Base-by-base conservation (phyloP, 2,113 vertebrate species). In the Ciconia stormi region DNA sequence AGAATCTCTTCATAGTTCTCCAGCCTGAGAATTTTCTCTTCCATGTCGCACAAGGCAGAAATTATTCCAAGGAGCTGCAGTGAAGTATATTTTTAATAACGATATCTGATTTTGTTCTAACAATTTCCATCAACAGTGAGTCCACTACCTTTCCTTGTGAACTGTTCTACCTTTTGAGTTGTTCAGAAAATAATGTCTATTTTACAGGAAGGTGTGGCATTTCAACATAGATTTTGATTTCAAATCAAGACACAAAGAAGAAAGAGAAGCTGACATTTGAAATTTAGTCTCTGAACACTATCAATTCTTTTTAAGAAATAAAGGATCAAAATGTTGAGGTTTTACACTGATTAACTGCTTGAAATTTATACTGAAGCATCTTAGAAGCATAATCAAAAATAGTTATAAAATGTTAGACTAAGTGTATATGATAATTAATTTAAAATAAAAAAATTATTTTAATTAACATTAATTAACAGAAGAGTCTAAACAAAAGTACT, bases 21-120 rank as follows among this genome's bases (percentile, higher is more conserved):
- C 12, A 32, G 3, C 9, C 52, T 26, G 3, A 47, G 23, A 71
- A 59, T 67, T 63, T 88, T 87, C 16, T 74, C 29, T 92, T 83
- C 16, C 1, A 3, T 49, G 8, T 19, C 1, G 3, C 30, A 53
- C 2, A 66, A 62, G 3, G 3, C 6, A 53, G 49, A 53, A 46
- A n/a, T 87, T 71, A 16, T 9, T 61, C 4, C 6, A 7, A 69
- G 3, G 6, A 65, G 1, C 4, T 82, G 17, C 15, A 79, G 13
- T 49, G 1, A 62, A 30, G 4, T 30, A 3, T 23, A 21, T 74
- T 63, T 92, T 92, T 67, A 8, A 62, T 38, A 78, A 70, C 66
- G 6, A 47, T 12, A 32, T 13, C 13, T 38, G 11, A 49, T 38
- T 53, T 66, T 42, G 0, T 62, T 71, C 17, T 44, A 62, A 19